Evolutionary conservation across 2,113 vertebrate species (phyloP).

Genomic region (Gymnogyps californianus): DNA sequence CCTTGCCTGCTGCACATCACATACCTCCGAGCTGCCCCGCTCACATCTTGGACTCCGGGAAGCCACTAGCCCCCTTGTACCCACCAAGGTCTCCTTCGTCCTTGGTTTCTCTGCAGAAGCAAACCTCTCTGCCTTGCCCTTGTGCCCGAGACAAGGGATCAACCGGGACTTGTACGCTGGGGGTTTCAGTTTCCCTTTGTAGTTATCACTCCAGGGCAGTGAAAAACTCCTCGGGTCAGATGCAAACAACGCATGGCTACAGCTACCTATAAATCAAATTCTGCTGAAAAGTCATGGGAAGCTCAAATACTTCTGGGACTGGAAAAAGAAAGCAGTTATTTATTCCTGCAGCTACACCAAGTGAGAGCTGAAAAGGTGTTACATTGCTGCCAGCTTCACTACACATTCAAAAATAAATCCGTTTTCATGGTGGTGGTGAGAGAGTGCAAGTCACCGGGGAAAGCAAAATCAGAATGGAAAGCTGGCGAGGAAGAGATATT

Average conservation of each 20-base stretch:
- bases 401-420: constrained; percentile 31
- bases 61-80: background rate
- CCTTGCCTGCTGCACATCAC: no score
- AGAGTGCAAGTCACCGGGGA: background rate
- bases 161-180: rapidly evolving
- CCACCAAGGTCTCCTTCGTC: background rate
- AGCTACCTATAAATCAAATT: background rate
- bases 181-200: background rate
- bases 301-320: background rate
- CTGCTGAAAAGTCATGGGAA: background rate
- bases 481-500: background rate
- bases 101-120: background rate
- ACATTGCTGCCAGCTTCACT: constrained; percentile 3
- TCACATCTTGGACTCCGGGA: background rate
- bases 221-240: background rate
- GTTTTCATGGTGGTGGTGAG: background rate
- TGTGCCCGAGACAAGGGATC: background rate
- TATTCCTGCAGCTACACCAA: constrained; percentile 4
- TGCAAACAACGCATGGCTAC: background rate
- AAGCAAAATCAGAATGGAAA: background rate
- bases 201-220: background rate
- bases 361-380: background rate
- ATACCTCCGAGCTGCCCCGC: rapidly evolving
- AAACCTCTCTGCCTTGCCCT: background rate
- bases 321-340: constrained; percentile 12